Evolutionary conservation across 2,888 invertebrate genomes (phyloP).

Genomic region (Cataglyphis altisquamis): DNA sequence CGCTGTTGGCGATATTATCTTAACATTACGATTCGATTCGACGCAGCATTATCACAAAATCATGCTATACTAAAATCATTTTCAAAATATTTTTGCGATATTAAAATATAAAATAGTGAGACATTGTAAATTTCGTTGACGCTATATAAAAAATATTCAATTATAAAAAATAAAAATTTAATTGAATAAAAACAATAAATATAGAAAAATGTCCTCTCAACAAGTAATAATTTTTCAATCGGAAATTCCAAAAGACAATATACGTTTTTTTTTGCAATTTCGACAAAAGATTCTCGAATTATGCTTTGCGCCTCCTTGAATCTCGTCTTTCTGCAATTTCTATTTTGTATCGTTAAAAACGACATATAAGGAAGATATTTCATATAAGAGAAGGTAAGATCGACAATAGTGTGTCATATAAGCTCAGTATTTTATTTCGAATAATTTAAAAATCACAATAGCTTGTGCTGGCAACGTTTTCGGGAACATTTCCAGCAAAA

Average conservation of each 20-base stretch:
- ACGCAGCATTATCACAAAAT: neutral
- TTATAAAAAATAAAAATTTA: conserved; percentile 9
- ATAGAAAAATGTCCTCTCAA: neutral
- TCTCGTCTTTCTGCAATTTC: neutral
- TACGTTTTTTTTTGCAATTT: neutral
- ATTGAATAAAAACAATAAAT: neutral
- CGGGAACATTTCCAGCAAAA: conserved; percentile 2
- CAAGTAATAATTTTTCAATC: neutral
- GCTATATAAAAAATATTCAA: neutral
- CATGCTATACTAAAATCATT: neutral
- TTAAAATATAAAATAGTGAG: neutral
- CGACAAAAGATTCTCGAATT: conserved; percentile 11
- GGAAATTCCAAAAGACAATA: neutral
- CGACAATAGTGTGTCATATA: neutral
- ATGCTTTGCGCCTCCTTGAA: neutral
- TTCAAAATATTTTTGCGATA: neutral
- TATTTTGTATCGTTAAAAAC: neutral
- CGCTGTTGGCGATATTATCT: neutral
- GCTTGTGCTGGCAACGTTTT: neutral
- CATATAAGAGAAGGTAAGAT: neutral
- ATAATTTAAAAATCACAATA: conserved; percentile 8
- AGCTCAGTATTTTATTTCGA: neutral
- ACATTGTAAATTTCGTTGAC: neutral
- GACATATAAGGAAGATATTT: neutral
- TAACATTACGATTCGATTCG: conserved; percentile 7